Percentiles rank a stretch among this genome's conserved stretches.
phyloP scores from a whole-genome alignment of 2,113 vertebrate genomes.

The Pangasianodon gigas region DNA sequence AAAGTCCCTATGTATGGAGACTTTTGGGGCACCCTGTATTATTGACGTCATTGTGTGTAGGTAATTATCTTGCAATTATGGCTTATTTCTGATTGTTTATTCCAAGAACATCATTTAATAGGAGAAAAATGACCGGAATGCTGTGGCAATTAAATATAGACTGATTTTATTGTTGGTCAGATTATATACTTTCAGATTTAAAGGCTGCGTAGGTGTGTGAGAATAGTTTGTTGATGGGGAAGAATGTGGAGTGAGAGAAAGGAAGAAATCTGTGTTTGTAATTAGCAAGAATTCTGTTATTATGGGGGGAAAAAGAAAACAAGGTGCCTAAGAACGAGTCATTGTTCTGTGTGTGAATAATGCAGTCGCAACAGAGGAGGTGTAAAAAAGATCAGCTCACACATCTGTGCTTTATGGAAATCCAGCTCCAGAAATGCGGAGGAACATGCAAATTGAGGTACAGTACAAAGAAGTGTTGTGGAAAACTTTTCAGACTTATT shows the following conservation, averaged over 20 bases:
- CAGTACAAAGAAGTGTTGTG: not conserved
- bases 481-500: slow-evolving; percentile 1
- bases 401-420: slow-evolving; percentile 48
- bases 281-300: slow-evolving; percentile 46
- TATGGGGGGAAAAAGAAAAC: not conserved
- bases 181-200: slow-evolving; percentile 1
- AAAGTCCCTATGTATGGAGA: too few relatives aligned
- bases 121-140: not conserved
- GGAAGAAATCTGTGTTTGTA: slow-evolving; percentile 38
- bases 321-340: slow-evolving; percentile 28
- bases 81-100: not conserved
- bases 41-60: not conserved
- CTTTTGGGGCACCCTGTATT: not conserved
- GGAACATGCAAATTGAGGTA: slow-evolving; percentile 38
- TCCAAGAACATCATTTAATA: not conserved
- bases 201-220: slow-evolving; percentile 25
- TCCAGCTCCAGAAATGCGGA: not conserved
- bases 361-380: slow-evolving; percentile 25
- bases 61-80: not conserved
- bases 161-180: slow-evolving; percentile 12
- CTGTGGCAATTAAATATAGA: not conserved
- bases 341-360: slow-evolving; percentile 35
- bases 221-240: not conserved
- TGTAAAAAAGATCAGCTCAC: slow-evolving; percentile 38
- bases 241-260: slow-evolving; percentile 1